Evolutionary conservation across 23 tunicate species (phyloP).

Genomic region (Diplosoma virens): DNA sequence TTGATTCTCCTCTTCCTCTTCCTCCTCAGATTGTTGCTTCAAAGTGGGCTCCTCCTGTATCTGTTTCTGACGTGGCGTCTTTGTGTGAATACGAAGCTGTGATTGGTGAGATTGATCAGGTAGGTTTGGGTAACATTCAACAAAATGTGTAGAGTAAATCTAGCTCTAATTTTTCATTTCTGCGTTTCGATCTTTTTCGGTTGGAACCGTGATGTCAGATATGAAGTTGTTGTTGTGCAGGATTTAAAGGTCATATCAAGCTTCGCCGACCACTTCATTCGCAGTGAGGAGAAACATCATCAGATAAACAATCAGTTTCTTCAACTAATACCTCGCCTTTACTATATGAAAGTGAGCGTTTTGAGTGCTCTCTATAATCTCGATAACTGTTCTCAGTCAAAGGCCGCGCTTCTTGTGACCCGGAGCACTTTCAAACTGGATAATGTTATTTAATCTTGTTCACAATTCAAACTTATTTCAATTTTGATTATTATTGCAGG

Average conservation of each 20-base stretch:
- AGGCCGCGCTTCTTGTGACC: too few species aligned
- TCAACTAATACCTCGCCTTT: slow-evolving; percentile 25
- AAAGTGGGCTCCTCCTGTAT: slow-evolving; percentile 39
- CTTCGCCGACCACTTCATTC: slow-evolving; percentile 31
- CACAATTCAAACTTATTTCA: too few species aligned
- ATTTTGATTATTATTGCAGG: too few species aligned
- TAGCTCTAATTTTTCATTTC: too few species aligned
- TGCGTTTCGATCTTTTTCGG: too few species aligned
- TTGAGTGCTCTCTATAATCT: too few species aligned
- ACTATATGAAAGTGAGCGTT: slow-evolving; percentile 57
- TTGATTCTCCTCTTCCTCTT: slow-evolving; percentile 59
- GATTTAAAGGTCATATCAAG: slow-evolving; percentile 32
- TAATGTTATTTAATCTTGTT: too few species aligned
- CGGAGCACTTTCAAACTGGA: too few species aligned
- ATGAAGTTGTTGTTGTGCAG: slow-evolving; percentile 26
- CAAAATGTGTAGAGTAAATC: too few species aligned
- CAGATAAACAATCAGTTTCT: slow-evolving; percentile 39
- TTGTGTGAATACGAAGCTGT: slow-evolving; percentile 35
- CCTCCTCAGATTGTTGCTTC: background rate
- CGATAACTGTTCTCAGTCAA: too few species aligned
- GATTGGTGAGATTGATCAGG: slow-evolving; percentile 40
- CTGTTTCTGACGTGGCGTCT: slow-evolving; percentile 18
- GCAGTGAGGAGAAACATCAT: slow-evolving; percentile 2
- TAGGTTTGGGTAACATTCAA: slow-evolving; percentile 6
- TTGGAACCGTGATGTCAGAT: too few species aligned